Conservation (phyloP, 2,888 invertebrate species). For the Pocota personata region DNA sequence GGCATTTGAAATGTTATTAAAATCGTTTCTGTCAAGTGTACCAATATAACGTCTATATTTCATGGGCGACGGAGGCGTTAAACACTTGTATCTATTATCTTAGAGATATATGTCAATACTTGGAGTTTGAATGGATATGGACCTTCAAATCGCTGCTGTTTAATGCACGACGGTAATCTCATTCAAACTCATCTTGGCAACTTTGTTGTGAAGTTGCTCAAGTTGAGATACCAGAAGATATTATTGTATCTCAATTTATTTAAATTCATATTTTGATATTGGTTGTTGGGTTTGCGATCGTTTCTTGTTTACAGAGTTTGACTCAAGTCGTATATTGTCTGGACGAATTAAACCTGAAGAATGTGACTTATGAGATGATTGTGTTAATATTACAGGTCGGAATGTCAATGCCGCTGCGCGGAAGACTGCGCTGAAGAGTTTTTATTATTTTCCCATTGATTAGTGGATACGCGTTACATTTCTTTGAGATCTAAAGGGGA, state of each 20-base stretch:
- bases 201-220: neutral
- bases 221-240: slow-evolving; percentile 3
- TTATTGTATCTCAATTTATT: slow-evolving; percentile 34
- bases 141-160: slow-evolving; percentile 7
- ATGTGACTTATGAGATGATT: neutral
- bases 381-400: neutral
- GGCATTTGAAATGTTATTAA: slow-evolving; percentile 27
- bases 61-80: neutral
- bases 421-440: neutral
- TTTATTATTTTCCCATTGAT: neutral
- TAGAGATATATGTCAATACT: slow-evolving; percentile 28
- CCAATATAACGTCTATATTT: slow-evolving; percentile 40
- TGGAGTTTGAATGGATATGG: neutral
- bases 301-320: slow-evolving; percentile 3
- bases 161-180: slow-evolving; percentile 1
- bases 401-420: neutral
- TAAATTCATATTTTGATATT: neutral
- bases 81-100: slow-evolving; percentile 1
- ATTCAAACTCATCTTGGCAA: slow-evolving; percentile 7
- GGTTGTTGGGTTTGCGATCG: neutral
- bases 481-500: neutral
- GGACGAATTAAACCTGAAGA: neutral
- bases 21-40: slow-evolving; percentile 19
- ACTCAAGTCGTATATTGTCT: neutral
- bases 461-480: neutral